Conservation (phyloP, 1,140 invertebrate species). For the Philopotamus ludificatus region DNA sequence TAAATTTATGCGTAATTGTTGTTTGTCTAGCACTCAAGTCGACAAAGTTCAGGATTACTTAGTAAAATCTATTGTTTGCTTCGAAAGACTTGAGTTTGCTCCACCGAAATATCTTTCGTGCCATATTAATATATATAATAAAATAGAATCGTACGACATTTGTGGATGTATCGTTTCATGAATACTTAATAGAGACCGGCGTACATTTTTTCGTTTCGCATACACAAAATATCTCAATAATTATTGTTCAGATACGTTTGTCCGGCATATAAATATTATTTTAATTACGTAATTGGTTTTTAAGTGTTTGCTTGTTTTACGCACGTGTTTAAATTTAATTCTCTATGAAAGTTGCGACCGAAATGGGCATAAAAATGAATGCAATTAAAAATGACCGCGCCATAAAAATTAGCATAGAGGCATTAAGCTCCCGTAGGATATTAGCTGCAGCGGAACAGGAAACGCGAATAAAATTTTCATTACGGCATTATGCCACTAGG, state of each 20-base stretch:
- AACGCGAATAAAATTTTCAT: background rate
- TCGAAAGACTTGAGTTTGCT: background rate
- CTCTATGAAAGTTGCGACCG: background rate
- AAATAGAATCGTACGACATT: too few species aligned
- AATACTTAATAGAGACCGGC: too few species aligned
- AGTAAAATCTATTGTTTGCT: background rate
- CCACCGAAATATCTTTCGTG: background rate
- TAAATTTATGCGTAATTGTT: conserved; percentile 7
- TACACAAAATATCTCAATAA: too few species aligned
- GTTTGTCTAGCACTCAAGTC: conserved; percentile 5
- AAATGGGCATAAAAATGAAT: background rate
- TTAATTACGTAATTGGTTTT: background rate
- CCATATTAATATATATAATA: too few species aligned
- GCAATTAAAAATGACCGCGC: conserved; percentile 6
- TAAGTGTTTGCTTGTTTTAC: too few species aligned
- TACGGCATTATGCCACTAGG: too few species aligned
- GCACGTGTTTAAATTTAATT: too few species aligned
- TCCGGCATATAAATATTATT: background rate
- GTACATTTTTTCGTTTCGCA: background rate
- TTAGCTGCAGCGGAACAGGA: background rate
- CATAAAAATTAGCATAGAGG: background rate
- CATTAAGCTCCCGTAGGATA: background rate
- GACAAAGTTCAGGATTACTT: background rate
- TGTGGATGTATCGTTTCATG: too few species aligned
- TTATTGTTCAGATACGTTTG: too few species aligned